These are phyloP conservation scores for Platysteira castanea DNA, from an alignment of 2,113 vertebrate species.

Conservation along the genomic window DNA sequence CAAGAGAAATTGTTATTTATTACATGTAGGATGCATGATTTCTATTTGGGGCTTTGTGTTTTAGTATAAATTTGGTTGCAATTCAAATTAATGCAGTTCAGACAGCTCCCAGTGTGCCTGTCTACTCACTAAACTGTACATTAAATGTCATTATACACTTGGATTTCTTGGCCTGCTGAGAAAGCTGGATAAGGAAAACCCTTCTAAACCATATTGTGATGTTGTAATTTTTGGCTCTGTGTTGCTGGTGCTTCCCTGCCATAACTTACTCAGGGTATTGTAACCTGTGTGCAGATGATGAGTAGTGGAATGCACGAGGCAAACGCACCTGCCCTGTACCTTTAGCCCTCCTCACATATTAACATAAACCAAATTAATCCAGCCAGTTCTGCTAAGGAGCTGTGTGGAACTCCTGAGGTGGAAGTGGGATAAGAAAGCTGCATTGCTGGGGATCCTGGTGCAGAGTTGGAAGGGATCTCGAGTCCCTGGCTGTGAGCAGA, in stretches of 20 bases:
- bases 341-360: not conserved
- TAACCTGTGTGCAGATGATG: not conserved
- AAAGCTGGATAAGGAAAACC: not conserved
- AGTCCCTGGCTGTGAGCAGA: fast-evolving
- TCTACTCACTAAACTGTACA: not conserved
- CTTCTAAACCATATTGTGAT: not conserved
- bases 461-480: fast-evolving
- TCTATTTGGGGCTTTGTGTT: not conserved
- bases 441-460: not conserved
- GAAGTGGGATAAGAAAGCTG: not conserved
- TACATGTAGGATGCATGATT: not conserved
- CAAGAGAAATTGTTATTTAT: not conserved
- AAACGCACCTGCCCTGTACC: not conserved
- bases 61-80: not conserved
- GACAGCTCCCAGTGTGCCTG: not conserved
- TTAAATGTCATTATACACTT: not conserved
- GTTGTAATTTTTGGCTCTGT: not conserved
- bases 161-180: not conserved
- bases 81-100: not conserved
- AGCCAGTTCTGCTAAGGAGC: not conserved
- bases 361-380: not conserved
- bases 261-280: not conserved
- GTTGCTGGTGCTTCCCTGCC: not conserved
- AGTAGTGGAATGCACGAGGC: not conserved
- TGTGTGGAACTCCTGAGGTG: not conserved